Percentiles rank a stretch among this genome's conserved stretches.
Evolutionary conservation across 1,140 invertebrate genomes (phyloP).

Genomic region (Temnothorax longispinosus): DNA sequence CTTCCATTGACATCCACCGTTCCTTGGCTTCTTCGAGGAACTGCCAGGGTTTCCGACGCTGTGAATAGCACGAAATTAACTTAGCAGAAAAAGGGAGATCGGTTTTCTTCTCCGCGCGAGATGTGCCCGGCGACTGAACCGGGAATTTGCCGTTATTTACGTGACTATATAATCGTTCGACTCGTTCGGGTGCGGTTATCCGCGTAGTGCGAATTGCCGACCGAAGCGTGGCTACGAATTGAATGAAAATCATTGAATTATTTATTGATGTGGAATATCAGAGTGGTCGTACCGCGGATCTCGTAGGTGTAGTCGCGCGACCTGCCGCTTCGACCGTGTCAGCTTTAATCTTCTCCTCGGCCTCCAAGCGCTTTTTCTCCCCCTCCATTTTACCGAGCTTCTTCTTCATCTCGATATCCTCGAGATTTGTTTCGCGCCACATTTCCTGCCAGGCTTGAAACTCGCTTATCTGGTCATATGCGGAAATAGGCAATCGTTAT

Average conservation of each 20-base stretch:
- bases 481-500: constrained; percentile 51
- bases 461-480: constrained; percentile 66
- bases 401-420: constrained; percentile 56
- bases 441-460: constrained; percentile 70
- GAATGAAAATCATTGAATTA: constrained; percentile 7
- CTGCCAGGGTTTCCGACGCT: constrained; percentile 74
- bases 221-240: background rate
- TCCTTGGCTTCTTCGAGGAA: constrained; percentile 80
- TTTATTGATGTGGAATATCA: constrained; percentile 25
- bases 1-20: constrained; percentile 81
- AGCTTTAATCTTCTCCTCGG: constrained; percentile 57
- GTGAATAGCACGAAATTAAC: constrained; percentile 44
- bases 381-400: constrained; percentile 59
- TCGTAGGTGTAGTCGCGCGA: background rate
- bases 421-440: constrained; percentile 64
- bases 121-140: background rate
- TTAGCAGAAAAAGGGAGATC: background rate
- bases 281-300: constrained; percentile 7
- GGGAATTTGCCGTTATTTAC: constrained; percentile 27
- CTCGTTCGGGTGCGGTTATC: background rate
- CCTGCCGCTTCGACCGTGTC: constrained; percentile 56
- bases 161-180: constrained; percentile 6
- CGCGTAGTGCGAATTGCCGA: background rate
- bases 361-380: constrained; percentile 59
- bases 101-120: background rate